A percentile compares a stretch with the other conserved stretches of the same genome.
Conservation (phyloP, 2,797 vertebrate genomes). For the Hydrophis major region DNA sequence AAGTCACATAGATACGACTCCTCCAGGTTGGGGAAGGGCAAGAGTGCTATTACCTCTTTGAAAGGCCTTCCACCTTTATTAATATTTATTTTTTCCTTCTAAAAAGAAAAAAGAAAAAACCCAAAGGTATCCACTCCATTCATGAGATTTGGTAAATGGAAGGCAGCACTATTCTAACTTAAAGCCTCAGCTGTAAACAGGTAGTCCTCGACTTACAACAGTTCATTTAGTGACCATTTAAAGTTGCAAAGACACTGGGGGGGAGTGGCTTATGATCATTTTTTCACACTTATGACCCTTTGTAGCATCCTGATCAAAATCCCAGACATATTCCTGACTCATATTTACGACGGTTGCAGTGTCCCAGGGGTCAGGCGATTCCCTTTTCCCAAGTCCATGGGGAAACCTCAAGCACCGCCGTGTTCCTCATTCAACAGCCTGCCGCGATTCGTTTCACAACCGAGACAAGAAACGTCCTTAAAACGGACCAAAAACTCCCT, state of each 20-base stretch:
- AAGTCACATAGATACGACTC: too few relatives aligned
- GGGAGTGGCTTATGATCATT: neutral
- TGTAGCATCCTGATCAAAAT: neutral
- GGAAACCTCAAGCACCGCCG: neutral
- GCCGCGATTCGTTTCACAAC: neutral
- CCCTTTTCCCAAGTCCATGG: neutral
- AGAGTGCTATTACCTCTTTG: neutral
- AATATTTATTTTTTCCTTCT: neutral
- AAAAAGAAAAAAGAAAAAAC: neutral
- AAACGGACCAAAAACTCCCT: neutral
- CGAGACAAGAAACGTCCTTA: neutral
- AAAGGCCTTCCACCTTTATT: neutral
- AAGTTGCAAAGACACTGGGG: neutral
- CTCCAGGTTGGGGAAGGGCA: neutral
- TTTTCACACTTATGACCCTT: neutral
- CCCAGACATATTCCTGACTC: neutral
- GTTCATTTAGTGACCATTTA: neutral
- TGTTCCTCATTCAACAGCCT: neutral
- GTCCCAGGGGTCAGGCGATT: neutral
- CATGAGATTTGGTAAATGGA: neutral
- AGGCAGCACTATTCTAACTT: neutral
- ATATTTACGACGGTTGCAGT: neutral
- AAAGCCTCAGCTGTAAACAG: neutral
- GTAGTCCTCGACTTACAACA: neutral
- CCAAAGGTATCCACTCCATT: neutral